Conservation (phyloP, 2,113 vertebrate genomes). For the Procavia capensis region DNA sequence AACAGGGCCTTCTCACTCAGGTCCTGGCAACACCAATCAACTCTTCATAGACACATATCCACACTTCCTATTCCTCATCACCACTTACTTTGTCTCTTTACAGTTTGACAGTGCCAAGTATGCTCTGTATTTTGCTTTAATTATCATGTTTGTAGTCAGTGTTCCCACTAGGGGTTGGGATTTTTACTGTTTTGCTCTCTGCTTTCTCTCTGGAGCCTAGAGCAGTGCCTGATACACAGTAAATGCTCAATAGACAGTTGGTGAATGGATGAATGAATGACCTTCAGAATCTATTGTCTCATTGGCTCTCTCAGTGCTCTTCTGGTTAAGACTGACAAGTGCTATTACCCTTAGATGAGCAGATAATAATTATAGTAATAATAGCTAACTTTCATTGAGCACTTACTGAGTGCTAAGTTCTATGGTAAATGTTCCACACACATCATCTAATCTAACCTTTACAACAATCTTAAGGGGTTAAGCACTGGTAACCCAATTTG, state of each 20-base stretch:
- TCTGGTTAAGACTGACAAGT: not conserved
- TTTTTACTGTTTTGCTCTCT: not conserved
- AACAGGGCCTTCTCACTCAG: not conserved
- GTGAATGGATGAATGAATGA: not conserved
- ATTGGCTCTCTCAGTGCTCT: not conserved
- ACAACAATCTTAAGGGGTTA: not conserved
- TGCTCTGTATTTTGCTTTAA: not conserved
- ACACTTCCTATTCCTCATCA: not conserved
- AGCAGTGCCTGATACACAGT: not conserved
- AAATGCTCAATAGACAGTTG: not conserved
- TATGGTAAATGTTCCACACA: not conserved
- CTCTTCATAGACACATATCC: not conserved
- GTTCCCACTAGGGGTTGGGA: not conserved
- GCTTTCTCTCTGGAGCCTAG: not conserved
- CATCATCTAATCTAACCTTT: not conserved
- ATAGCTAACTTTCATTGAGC: conserved; percentile 34
- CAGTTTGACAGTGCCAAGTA: not conserved
- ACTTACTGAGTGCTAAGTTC: conserved; percentile 32
- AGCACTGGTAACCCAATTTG: not conserved
- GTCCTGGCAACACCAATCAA: fast-evolving
- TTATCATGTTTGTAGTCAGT: too few relatives aligned
- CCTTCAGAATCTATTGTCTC: not conserved
- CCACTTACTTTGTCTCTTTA: not conserved
- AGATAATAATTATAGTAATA: not conserved
- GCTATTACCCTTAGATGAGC: not conserved